Evolutionary conservation across 2,113 vertebrate genomes (phyloP), one percentile per base, ranked within the genome.

Genomic region (Hylia prasina): DNA sequence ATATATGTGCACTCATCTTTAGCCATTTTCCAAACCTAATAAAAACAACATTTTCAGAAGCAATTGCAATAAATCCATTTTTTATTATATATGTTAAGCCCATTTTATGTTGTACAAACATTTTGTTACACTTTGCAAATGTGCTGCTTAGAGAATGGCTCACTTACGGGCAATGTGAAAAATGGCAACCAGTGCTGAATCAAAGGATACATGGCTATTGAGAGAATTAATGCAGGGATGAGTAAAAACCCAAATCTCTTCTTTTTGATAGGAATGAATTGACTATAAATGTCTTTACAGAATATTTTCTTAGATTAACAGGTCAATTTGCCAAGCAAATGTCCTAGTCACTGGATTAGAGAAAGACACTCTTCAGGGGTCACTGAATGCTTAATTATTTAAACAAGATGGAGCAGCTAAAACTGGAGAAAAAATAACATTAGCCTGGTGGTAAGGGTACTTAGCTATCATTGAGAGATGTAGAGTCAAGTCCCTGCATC

Each of bases 361-460:
- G 50, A 89, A 54, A 81, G 33, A 82, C 7, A 39, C 76, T 89
- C 37, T 88, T 86, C 39, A 58, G 58, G 51, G 82, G 76, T 92
- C 86, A 80, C 63, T 42, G 63, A 58, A 61, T 92, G 27, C 44
- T 82, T 91, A 68, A 87, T 94, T 97, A 58, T 95, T 94, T 96
- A 83, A 94, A 81, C 63, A 88, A 73, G 45, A 77, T 73, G 42
- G 76, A 93, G 72, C 45, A 85, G 50, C 68, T 90, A 60, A 77
- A 92, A 30, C 30, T 80, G 58, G 37, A 70, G 30, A 50, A 77
- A 82, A 76, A 94, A 90, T 72, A 80, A 28, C 51, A 61, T 88
- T 86, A 95, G 31, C 39, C 54, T 95, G 70, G 58, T 90, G 45
- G 33, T 90, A 61, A 42, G 50, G 13, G 35, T 77, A 77, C 21